Evolutionary conservation across 2,888 invertebrate genomes (phyloP).

Genomic region (Keiferia lycopersicella): DNA sequence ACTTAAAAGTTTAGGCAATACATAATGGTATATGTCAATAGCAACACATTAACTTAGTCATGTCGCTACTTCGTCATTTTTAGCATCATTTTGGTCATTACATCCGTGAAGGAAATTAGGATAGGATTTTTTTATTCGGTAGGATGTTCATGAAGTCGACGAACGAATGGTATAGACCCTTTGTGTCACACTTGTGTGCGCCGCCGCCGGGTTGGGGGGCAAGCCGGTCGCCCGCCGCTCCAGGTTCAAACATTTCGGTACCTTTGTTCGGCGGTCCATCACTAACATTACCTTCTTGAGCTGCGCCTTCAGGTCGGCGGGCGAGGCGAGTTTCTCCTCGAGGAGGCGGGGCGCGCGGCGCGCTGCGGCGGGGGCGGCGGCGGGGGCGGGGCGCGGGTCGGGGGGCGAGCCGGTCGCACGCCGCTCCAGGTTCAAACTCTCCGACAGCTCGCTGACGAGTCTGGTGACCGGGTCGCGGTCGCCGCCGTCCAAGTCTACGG

Average conservation of each 20-base stretch:
- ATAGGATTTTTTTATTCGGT: too few relatives aligned
- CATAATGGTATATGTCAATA: too few relatives aligned
- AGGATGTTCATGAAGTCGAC: too few relatives aligned
- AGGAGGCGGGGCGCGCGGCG: conserved; percentile 54
- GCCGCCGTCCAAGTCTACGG: conserved; percentile 47
- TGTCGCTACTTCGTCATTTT: too few relatives aligned
- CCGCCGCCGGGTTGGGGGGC: conserved; percentile 41
- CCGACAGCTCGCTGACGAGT: conserved; percentile 91
- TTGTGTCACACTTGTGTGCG: too few relatives aligned
- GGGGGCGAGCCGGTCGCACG: conserved; percentile 33
- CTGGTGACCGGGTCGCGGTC: conserved; percentile 87
- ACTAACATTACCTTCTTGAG: conserved; percentile 86
- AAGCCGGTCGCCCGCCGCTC: conserved; percentile 58
- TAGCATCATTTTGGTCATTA: too few relatives aligned
- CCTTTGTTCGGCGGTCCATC: too few relatives aligned
- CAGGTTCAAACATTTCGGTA: conserved; percentile 84
- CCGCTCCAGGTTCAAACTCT: conserved; percentile 87
- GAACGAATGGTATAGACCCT: too few relatives aligned
- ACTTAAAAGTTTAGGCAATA: too few relatives aligned
- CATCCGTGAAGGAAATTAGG: too few relatives aligned
- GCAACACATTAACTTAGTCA: too few relatives aligned
- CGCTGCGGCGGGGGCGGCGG: conserved; percentile 30
- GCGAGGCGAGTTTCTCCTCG: conserved; percentile 50
- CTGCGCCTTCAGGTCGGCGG: conserved; percentile 83
- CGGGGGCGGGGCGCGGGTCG: conserved; percentile 49